phyloP scores from a whole-genome alignment of 2,888 invertebrate species.

The Orthosia incerta region DNA sequence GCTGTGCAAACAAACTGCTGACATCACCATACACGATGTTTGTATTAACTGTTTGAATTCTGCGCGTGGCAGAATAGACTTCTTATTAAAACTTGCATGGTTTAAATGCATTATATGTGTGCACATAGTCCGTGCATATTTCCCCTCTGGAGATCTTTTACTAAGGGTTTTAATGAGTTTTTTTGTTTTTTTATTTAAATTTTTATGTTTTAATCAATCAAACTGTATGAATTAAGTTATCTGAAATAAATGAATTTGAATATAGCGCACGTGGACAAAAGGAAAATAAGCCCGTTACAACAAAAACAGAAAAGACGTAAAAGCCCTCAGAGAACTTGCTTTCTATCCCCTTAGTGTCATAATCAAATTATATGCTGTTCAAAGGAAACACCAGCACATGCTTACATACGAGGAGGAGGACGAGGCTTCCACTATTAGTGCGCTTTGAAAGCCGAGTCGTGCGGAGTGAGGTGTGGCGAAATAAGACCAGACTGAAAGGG shows the following conservation, averaged over 20 bases:
- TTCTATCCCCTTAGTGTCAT: constrained; percentile 16
- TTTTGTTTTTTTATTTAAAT: too few species aligned
- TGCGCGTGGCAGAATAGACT: background rate
- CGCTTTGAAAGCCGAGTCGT: too few species aligned
- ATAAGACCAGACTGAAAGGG: too few species aligned
- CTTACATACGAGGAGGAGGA: too few species aligned
- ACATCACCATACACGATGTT: background rate
- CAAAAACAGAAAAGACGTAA: background rate
- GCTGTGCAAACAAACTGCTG: constrained; percentile 20
- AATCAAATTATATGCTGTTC: constrained; percentile 35
- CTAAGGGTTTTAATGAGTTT: too few species aligned
- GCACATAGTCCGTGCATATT: too few species aligned
- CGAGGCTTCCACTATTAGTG: too few species aligned
- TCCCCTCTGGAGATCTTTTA: too few species aligned
- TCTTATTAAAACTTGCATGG: background rate
- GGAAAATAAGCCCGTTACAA: background rate
- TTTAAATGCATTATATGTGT: background rate
- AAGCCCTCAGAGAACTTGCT: background rate
- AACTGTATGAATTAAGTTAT: too few species aligned
- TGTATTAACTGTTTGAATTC: background rate
- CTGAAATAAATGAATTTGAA: too few species aligned
- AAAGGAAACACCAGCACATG: background rate
- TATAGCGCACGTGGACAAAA: background rate
- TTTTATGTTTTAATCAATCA: too few species aligned
- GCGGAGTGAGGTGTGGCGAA: too few species aligned